A percentile compares a stretch with the other conserved stretches of the same genome.
These are phyloP conservation scores for Melanotaenia boesemani DNA, from an alignment of 2,797 vertebrate genomes.

Conservation along the genomic window DNA sequence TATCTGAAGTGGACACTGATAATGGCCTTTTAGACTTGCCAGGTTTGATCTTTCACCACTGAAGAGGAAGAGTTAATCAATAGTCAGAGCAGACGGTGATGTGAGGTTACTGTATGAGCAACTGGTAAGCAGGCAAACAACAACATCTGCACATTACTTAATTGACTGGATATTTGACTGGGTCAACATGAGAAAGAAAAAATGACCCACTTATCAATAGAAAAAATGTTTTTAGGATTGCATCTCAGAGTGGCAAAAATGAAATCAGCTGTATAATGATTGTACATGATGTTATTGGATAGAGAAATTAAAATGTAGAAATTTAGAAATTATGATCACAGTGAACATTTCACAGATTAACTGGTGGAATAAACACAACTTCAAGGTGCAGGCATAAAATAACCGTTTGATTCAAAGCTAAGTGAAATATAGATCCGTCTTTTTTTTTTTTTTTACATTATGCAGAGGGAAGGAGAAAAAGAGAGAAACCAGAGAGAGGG, in stretches of 20 bases:
- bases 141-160: slow-evolving; percentile 69
- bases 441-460: slow-evolving; percentile 48
- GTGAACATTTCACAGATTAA: slow-evolving; percentile 49
- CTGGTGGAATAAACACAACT: slow-evolving; percentile 46
- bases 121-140: slow-evolving; percentile 61
- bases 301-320: slow-evolving; percentile 22
- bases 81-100: slow-evolving; percentile 79
- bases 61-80: slow-evolving; percentile 81
- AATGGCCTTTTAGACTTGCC: slow-evolving; percentile 85
- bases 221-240: slow-evolving; percentile 45
- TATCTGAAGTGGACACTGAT: slow-evolving; percentile 84
- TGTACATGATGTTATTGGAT: slow-evolving; percentile 45
- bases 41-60: slow-evolving; percentile 79
- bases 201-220: slow-evolving; percentile 66
- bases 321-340: slow-evolving; percentile 56
- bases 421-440: slow-evolving; percentile 67
- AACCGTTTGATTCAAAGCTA: slow-evolving; percentile 69
- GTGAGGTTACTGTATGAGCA: slow-evolving; percentile 81
- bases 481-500: slow-evolving; percentile 44
- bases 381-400: slow-evolving; percentile 57
- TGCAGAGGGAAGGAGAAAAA: slow-evolving; percentile 35
- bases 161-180: slow-evolving; percentile 77
- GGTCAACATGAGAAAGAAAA: slow-evolving; percentile 59
- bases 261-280: slow-evolving; percentile 54
- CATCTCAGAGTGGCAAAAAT: slow-evolving; percentile 26